Conservation (phyloP, 1,140 invertebrate genomes). For the Scaptomyza pallida region DNA sequence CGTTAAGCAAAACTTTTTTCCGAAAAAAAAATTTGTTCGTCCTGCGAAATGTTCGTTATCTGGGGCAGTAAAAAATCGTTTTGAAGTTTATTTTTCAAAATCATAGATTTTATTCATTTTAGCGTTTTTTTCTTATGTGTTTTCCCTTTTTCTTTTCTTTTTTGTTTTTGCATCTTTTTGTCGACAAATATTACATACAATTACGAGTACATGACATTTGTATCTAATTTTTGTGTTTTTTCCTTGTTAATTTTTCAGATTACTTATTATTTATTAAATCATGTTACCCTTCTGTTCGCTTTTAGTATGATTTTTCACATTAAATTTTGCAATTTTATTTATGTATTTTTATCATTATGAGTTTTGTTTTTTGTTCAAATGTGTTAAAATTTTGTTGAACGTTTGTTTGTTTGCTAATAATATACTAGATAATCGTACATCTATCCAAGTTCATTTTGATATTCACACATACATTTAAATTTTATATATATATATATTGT, state of each 20-base stretch:
- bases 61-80: neutral
- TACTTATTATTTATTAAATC: slow-evolving; percentile 35
- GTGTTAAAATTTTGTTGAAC: slow-evolving; percentile 23
- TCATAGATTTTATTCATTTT: slow-evolving; percentile 63
- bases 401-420: slow-evolving; percentile 14
- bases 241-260: slow-evolving; percentile 48
- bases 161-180: slow-evolving; percentile 25
- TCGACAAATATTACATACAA: slow-evolving; percentile 59
- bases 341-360: slow-evolving; percentile 15
- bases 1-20: no score
- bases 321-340: slow-evolving; percentile 4
- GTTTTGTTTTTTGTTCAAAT: slow-evolving; percentile 17
- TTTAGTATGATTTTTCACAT: slow-evolving; percentile 31
- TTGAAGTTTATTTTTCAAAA: slow-evolving; percentile 48
- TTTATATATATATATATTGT: no score
- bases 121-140: slow-evolving; percentile 32
- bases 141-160: slow-evolving; percentile 22
- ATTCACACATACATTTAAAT: slow-evolving; percentile 5
- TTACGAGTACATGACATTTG: slow-evolving; percentile 45
- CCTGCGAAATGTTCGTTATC: no score
- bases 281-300: slow-evolving; percentile 48
- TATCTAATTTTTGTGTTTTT: slow-evolving; percentile 41
- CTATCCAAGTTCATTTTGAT: slow-evolving; percentile 17
- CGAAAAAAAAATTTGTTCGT: no score
- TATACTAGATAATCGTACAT: slow-evolving; percentile 23